These are phyloP conservation scores for Caenorhabditis sulstoni DNA, from an alignment of 2,888 invertebrate genomes.

Conservation along the genomic window DNA sequence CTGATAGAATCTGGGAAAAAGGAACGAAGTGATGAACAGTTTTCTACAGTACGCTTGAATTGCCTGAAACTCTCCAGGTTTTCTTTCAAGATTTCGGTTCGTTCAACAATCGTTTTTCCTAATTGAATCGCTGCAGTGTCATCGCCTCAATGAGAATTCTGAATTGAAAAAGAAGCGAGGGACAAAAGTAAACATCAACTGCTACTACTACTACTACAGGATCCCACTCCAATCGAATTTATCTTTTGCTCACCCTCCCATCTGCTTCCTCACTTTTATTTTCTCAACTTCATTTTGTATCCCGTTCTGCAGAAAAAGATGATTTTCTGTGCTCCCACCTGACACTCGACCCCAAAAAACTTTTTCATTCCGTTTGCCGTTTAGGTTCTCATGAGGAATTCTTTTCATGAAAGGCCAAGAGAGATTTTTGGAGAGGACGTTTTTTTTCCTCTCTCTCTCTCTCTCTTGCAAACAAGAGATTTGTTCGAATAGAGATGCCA, in stretches of 20 bases:
- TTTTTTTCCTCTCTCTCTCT: no score
- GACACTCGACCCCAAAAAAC: background rate
- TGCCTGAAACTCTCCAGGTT: no score
- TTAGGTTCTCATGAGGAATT: conserved; percentile 38
- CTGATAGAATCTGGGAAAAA: no score
- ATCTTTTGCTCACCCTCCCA: conserved; percentile 7
- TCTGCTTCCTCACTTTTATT: background rate
- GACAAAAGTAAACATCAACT: conserved; percentile 42
- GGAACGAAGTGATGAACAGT: no score
- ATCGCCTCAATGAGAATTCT: conserved; percentile 6
- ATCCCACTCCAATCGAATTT: conserved; percentile 55
- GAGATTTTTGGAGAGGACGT: conserved; percentile 23
- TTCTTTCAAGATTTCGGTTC: no score
- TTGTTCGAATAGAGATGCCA: conserved; percentile 38
- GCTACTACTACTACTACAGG: conserved; percentile 50
- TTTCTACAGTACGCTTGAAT: no score
- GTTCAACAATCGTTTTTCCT: background rate
- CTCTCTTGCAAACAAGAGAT: conserved; percentile 10
- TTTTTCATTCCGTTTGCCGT: conserved; percentile 13
- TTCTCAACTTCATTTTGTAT: conserved; percentile 9
- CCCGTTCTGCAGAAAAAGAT: background rate
- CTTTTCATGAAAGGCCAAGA: conserved; percentile 24
- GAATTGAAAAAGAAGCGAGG: conserved; percentile 2
- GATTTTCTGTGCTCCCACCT: conserved; percentile 29
- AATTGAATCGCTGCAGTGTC: background rate